Conservation (phyloP, 2,113 vertebrate genomes). For the Megatriorchis doriae region DNA sequence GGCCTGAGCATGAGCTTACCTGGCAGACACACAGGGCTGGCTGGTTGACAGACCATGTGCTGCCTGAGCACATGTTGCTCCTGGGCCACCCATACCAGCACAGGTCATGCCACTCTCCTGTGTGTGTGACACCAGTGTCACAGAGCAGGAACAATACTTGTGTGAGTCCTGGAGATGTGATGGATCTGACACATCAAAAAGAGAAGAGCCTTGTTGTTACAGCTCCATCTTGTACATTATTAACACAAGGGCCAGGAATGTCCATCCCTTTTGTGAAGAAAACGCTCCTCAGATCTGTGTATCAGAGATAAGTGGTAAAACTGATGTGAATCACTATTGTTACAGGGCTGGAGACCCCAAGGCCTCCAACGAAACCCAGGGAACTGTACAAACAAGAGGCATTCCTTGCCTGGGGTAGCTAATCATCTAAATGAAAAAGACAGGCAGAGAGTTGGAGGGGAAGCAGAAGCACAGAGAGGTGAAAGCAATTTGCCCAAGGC, state of each 20-base stretch:
- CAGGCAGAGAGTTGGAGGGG: conserved; percentile 20
- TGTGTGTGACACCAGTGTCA: background rate
- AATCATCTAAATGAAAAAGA: conserved; percentile 39
- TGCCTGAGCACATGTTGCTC: background rate
- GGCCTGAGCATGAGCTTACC: background rate
- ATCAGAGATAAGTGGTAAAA: background rate
- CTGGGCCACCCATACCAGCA: background rate
- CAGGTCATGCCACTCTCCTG: background rate
- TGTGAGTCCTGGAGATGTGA: background rate
- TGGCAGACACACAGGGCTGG: background rate
- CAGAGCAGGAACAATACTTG: background rate
- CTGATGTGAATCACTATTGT: background rate
- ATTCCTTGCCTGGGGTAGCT: conserved; percentile 7
- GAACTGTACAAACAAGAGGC: conserved; percentile 16
- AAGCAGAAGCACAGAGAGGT: conserved; percentile 2
- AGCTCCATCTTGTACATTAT: background rate
- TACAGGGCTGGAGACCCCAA: background rate
- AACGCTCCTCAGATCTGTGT: background rate
- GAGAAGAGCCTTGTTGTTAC: background rate
- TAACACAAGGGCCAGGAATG: background rate
- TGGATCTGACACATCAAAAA: background rate
- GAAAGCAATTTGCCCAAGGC: conserved; percentile 52
- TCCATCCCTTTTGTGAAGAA: background rate
- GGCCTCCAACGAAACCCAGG: background rate
- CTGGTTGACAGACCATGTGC: background rate